A percentile compares a stretch with the other conserved stretches of the same genome.
phyloP scores from a whole-genome alignment of 2,797 vertebrate species.

The Gobionotothen gibberifrons region DNA sequence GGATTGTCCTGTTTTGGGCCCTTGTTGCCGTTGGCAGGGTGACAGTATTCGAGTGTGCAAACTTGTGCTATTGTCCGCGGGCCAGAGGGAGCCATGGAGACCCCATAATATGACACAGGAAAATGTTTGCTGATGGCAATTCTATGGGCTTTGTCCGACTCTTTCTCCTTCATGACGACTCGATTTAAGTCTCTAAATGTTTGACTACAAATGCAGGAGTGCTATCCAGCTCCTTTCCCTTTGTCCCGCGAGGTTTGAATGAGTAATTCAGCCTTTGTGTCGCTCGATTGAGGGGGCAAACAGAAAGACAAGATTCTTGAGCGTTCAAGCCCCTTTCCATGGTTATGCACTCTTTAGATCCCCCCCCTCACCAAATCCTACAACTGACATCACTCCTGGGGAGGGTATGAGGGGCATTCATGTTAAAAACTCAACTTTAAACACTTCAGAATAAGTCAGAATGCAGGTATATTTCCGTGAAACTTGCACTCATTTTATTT shows the following conservation, averaged over 20 bases:
- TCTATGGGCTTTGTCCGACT: slow-evolving; percentile 99
- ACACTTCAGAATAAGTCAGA: slow-evolving; percentile 75
- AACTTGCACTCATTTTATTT: neutral
- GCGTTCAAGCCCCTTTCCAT: slow-evolving; percentile 98
- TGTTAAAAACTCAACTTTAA: slow-evolving; percentile 81
- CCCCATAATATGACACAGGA: slow-evolving; percentile 99
- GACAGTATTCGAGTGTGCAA: slow-evolving; percentile 99
- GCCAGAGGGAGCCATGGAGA: slow-evolving; percentile 99
- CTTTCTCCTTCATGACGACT: slow-evolving; percentile 99
- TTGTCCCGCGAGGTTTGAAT: slow-evolving; percentile 98
- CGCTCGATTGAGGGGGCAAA: slow-evolving; percentile 99
- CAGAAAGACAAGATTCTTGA: slow-evolving; percentile 99
- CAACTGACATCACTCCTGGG: slow-evolving; percentile 89
- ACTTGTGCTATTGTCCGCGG: slow-evolving; percentile 99
- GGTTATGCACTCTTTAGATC: slow-evolving; percentile 96
- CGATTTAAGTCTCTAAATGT: slow-evolving; percentile 99
- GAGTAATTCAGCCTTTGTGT: slow-evolving; percentile 99
- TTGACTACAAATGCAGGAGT: slow-evolving; percentile 99
- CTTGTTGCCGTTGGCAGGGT: slow-evolving; percentile 99
- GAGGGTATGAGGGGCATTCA: slow-evolving; percentile 69
- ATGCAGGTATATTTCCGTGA: slow-evolving; percentile 69
- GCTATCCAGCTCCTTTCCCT: slow-evolving; percentile 98
- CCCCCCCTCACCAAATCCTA: slow-evolving; percentile 83
- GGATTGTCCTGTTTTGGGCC: slow-evolving; percentile 96
- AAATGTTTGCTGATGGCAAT: slow-evolving; percentile 99